Evolutionary conservation across 2,888 invertebrate species (phyloP), one percentile per base, ranked within the genome.

Genomic region (Acrobasis suavella): DNA sequence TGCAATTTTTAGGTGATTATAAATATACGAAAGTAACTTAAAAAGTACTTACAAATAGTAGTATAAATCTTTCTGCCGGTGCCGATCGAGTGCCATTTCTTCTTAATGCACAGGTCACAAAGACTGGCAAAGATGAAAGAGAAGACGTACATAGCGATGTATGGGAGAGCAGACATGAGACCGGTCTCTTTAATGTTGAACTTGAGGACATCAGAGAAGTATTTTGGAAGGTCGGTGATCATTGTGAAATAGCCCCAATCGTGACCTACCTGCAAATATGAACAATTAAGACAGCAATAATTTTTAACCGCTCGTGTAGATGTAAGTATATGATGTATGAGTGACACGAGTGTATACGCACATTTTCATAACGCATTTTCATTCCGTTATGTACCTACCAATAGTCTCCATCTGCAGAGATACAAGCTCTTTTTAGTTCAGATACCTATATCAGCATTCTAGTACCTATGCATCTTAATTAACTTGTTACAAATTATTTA

Each of bases 211-310:
- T 94, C 94, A 8, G 92, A 93, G 89, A 95, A 94, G 74, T 95
- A 95, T 64, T 94, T 94, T 0, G 95, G 95, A 16, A 95, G 85
- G 72, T 95, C 95, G 0, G 95, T 95, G 17, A 95, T 94, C 93
- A 95, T 94, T 5, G 95, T 94, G 71, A 94, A 95, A 73, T 95
- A 94, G 1, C 95, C 95, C 93, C 94, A 95, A 71, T 95, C 95
- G 78, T 95, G 95, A 1, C 94, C 94, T 38, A 94, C 81, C 90
- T 95, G 91, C 15, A 72, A 72, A 37, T 16, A 55, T 38, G 3
- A 32, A 9, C 12, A 16, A 64, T 32, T 5, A 32, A 32, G 7
- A 32, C 8, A 32, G 1, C 8, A 32, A 32, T 32, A 32, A 32
- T 32, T 5, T 3, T 22, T 22, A 22, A 22, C n/a, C n/a, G n/a